These are phyloP conservation scores for Nothoprocta pentlandii DNA, from an alignment of 2,113 vertebrate species.

Conservation along the genomic window DNA sequence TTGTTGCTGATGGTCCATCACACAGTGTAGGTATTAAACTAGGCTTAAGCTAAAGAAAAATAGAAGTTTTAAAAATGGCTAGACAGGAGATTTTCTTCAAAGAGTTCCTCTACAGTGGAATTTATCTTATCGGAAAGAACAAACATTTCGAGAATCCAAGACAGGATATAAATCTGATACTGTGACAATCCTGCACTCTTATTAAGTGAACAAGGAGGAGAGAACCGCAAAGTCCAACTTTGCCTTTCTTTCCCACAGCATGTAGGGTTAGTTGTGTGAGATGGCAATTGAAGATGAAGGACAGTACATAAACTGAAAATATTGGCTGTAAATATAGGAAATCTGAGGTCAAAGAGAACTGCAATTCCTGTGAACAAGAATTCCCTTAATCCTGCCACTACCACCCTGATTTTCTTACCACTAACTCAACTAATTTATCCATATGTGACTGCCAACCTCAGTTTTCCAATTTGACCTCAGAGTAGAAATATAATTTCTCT, in stretches of 20 bases:
- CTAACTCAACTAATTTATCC: neutral
- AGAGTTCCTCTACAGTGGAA: constrained; percentile 39
- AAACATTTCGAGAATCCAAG: constrained; percentile 34
- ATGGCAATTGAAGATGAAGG: constrained; percentile 16
- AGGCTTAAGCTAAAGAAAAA: constrained; percentile 11
- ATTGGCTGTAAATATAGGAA: neutral
- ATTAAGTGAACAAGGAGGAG: neutral
- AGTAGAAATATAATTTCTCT: neutral
- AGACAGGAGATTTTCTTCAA: constrained; percentile 73
- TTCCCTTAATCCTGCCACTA: neutral
- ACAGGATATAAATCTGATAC: constrained; percentile 35
- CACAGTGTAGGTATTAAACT: constrained; percentile 52
- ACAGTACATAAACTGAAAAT: neutral
- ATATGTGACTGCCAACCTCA: neutral
- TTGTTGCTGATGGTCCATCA: neutral
- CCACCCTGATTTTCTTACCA: neutral
- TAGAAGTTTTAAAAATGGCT: constrained; percentile 40
- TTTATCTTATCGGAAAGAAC: constrained; percentile 70
- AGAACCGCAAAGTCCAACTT: neutral
- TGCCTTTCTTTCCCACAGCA: neutral
- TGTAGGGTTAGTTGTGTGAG: constrained; percentile 5
- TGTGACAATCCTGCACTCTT: constrained; percentile 13
- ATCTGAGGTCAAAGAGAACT: neutral
- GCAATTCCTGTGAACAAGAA: neutral
- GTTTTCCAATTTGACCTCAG: neutral